These are phyloP conservation scores for Drosophila atroscutellata DNA, from an alignment of 2,888 invertebrate genomes.

Conservation along the genomic window DNA sequence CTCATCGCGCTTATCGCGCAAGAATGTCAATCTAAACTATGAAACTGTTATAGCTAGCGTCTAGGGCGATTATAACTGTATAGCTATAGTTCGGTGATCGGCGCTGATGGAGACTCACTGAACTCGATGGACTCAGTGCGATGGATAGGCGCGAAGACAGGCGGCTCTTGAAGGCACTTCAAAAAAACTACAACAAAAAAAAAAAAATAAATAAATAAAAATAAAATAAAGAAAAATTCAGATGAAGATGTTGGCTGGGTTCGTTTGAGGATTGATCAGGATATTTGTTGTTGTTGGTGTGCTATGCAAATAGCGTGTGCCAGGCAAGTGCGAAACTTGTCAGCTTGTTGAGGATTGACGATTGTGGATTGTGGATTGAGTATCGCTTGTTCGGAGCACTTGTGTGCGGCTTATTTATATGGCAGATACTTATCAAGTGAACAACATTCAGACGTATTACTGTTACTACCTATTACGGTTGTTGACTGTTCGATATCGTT, in stretches of 20 bases:
- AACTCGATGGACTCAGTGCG: background rate
- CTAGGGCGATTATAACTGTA: constrained; percentile 28
- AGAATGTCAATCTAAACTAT: constrained; percentile 7
- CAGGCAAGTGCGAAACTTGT: constrained; percentile 72
- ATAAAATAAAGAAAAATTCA: background rate
- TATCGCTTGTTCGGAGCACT: constrained; percentile 23
- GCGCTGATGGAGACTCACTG: background rate
- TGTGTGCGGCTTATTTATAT: constrained; percentile 60
- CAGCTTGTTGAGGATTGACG: constrained; percentile 54
- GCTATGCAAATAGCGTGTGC: constrained; percentile 67
- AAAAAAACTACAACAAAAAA: constrained; percentile 26
- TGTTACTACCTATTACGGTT: constrained; percentile 38
- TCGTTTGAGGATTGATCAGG: constrained; percentile 3
- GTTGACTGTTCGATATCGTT: constrained; percentile 50
- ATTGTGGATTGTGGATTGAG: constrained; percentile 9
- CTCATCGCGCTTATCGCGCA: constrained; percentile 31
- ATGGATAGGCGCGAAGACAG: constrained; percentile 35
- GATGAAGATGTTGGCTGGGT: constrained; percentile 9
- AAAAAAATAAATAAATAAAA: background rate
- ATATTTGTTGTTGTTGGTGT: constrained; percentile 2
- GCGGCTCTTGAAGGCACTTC: constrained; percentile 59
- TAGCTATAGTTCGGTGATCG: background rate
- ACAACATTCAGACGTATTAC: constrained; percentile 17
- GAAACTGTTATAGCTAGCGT: constrained; percentile 5
- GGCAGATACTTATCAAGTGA: constrained; percentile 68